A percentile compares a stretch with the other conserved stretches of the same genome.
These are phyloP conservation scores for Brachionus koreanus DNA, from an alignment of 1,140 invertebrate species.

Conservation along the genomic window DNA sequence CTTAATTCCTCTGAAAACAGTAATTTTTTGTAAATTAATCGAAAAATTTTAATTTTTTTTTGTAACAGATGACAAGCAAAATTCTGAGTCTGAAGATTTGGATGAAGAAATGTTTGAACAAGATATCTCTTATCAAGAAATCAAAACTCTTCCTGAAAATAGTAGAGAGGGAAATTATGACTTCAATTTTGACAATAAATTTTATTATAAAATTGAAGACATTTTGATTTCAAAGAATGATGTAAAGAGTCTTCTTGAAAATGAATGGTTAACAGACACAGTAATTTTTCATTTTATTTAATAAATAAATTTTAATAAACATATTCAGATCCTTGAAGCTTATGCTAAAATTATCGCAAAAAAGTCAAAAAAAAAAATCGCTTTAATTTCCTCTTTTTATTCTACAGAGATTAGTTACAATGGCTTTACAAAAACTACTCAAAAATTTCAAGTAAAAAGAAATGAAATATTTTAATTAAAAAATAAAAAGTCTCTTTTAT, in stretches of 20 bases:
- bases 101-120: neutral
- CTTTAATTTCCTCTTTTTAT: neutral
- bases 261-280: neutral
- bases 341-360: neutral
- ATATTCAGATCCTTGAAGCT: neutral
- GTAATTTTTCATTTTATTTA: no score
- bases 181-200: neutral
- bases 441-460: neutral
- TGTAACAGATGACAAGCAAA: neutral
- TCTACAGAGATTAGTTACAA: neutral
- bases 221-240: neutral
- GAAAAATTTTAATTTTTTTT: neutral
- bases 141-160: neutral
- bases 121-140: neutral
- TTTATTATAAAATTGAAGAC: neutral
- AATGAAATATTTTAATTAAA: neutral
- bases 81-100: neutral
- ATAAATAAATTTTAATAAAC: no score
- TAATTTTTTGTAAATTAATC: neutral
- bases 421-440: neutral
- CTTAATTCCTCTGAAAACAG: neutral
- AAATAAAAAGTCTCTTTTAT: neutral
- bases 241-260: neutral
- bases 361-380: conserved; percentile 2
- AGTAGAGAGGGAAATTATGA: neutral